phyloP scores from a whole-genome alignment of 2,113 vertebrate species.

The Peucedramus taeniatus region DNA sequence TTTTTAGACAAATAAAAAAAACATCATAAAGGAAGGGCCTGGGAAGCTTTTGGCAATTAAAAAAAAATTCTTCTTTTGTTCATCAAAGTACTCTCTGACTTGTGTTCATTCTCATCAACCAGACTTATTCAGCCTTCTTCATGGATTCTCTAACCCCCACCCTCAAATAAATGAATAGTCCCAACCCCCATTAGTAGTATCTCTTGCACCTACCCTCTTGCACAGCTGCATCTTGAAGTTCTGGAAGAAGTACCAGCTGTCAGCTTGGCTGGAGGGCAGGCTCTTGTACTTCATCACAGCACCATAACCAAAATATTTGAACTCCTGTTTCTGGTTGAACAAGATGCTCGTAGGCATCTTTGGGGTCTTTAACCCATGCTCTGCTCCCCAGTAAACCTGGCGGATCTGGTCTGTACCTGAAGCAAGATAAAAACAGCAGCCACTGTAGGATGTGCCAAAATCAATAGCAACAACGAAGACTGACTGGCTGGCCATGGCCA shows the following conservation, averaged over 20 bases:
- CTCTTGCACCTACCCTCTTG: background rate
- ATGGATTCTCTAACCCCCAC: background rate
- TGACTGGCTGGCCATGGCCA: background rate
- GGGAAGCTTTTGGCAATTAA: background rate
- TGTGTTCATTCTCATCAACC: background rate
- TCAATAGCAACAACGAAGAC: background rate
- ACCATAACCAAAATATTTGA: conserved; percentile 44
- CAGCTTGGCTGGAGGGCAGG: background rate
- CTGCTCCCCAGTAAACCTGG: background rate
- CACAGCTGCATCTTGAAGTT: conserved; percentile 61
- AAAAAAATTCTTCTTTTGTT: background rate
- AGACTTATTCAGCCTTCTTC: background rate
- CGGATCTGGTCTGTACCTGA: background rate
- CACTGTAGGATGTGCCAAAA: conserved; percentile 26
- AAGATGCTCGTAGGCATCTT: conserved; percentile 15
- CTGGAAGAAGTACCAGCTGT: conserved; percentile 23
- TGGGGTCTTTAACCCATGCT: background rate
- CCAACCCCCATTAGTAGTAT: background rate
- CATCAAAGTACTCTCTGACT: background rate
- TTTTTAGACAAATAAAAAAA: background rate
- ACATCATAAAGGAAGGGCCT: background rate
- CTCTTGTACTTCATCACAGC: conserved; percentile 10
- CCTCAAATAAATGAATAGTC: background rate
- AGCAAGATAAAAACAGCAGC: conserved; percentile 32
- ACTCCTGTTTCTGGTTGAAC: conserved; percentile 21